A percentile compares a stretch with the other conserved stretches of the same genome.
Evolutionary conservation across 2,888 invertebrate species (phyloP).

Genomic region (Ptychoptera albimana): DNA sequence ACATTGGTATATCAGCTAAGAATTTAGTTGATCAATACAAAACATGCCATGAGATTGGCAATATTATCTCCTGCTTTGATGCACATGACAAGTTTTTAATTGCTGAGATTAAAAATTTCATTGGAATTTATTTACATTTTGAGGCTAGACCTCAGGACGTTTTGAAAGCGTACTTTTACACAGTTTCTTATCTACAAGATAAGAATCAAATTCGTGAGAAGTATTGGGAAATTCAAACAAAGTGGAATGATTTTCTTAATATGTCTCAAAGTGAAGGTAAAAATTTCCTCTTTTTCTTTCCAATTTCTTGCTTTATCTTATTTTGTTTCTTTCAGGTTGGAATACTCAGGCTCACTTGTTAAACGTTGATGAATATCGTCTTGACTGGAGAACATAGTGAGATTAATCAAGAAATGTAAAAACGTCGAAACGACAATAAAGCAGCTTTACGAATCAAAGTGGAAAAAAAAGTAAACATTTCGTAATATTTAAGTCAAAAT

Average conservation of each 20-base stretch:
- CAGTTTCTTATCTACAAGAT: conserved; percentile 29
- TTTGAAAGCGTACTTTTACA: conserved; percentile 30
- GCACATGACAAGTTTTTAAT: conserved; percentile 30
- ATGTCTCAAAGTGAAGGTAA: conserved; percentile 30
- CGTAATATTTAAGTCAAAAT: no score
- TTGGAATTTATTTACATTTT: conserved; percentile 30
- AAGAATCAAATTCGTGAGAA: conserved; percentile 31
- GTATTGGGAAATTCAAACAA: conserved; percentile 32
- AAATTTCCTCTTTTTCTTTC: conserved; percentile 1
- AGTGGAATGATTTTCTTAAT: conserved; percentile 33
- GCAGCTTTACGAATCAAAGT: no score
- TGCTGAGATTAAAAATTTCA: conserved; percentile 25
- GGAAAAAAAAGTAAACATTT: no score
- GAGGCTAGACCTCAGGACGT: conserved; percentile 29
- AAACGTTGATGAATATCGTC: conserved; percentile 42
- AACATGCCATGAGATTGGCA: conserved; percentile 25
- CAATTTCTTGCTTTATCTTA: not conserved
- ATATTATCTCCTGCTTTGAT: conserved; percentile 30
- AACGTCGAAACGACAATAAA: no score
- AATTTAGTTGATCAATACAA: conserved; percentile 27
- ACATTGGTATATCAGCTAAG: conserved; percentile 26
- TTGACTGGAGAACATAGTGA: conserved; percentile 27
- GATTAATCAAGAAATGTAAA: no score
- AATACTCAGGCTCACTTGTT: conserved; percentile 38
- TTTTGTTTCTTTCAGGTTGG: conserved; percentile 36